Conservation (phyloP, 2,888 invertebrate genomes). For the Andrena praecox region DNA sequence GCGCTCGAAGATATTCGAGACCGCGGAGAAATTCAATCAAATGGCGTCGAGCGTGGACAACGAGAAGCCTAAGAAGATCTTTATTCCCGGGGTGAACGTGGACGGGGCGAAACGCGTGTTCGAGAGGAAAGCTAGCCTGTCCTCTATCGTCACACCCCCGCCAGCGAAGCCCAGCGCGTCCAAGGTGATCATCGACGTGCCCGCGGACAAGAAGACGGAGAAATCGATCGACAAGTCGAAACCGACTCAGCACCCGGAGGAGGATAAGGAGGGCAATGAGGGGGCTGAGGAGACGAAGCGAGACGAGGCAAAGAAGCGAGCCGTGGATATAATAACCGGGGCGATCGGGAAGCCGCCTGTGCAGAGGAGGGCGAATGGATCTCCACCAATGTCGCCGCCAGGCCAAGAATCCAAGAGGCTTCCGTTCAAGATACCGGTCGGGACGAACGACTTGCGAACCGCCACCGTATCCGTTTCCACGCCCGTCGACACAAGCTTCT, state of each 20-base stretch:
- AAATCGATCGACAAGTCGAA: slow-evolving; percentile 52
- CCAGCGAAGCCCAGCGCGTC: slow-evolving; percentile 80
- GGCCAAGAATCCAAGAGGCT: slow-evolving; percentile 80
- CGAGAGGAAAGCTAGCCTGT: slow-evolving; percentile 91
- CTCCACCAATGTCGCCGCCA: slow-evolving; percentile 81
- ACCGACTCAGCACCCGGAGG: too few relatives aligned
- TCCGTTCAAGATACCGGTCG: slow-evolving; percentile 81
- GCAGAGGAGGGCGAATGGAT: slow-evolving; percentile 74
- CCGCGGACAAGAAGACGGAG: slow-evolving; percentile 78
- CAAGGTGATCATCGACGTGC: slow-evolving; percentile 80
- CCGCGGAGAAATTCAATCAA: slow-evolving; percentile 90
- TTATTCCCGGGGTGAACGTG: slow-evolving; percentile 93
- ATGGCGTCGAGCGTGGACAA: slow-evolving; percentile 76
- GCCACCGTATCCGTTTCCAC: slow-evolving; percentile 84
- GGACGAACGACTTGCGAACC: slow-evolving; percentile 82
- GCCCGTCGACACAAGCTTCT: slow-evolving; percentile 80
- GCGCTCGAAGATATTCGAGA: slow-evolving; percentile 89
- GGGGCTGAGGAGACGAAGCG: slow-evolving; percentile 61
- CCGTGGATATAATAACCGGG: slow-evolving; percentile 81
- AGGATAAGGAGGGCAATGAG: slow-evolving; percentile 27
- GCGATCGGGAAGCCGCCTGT: slow-evolving; percentile 80
- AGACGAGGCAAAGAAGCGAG: slow-evolving; percentile 81
- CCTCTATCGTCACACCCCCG: slow-evolving; percentile 81
- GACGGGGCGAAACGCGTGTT: slow-evolving; percentile 95
- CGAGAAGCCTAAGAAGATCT: slow-evolving; percentile 92